A percentile compares a stretch with the other conserved stretches of the same genome.
phyloP scores from a whole-genome alignment of 2,797 vertebrate species.

The Bufotes viridis region DNA sequence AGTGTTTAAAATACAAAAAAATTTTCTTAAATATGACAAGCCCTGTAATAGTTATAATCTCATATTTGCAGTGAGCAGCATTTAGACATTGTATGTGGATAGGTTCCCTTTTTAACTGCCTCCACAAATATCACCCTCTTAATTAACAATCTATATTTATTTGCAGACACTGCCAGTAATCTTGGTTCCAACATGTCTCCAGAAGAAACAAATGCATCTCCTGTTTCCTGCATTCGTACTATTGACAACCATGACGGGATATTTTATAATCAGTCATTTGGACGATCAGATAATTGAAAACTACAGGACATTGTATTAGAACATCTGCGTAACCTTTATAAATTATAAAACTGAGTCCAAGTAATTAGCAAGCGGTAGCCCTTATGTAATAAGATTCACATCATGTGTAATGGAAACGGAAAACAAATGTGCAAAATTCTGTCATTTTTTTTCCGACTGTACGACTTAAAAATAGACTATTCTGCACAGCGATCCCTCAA shows the following conservation, averaged over 20 bases:
- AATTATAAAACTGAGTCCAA: constrained; percentile 11
- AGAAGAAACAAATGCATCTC: constrained; percentile 7
- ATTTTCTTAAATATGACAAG: too few species aligned
- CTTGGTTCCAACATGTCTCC: constrained; percentile 13
- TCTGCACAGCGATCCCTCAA: too few species aligned
- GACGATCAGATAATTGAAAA: constrained; percentile 29
- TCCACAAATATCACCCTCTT: not conserved
- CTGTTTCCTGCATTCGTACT: constrained; percentile 27
- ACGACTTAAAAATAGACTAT: too few species aligned
- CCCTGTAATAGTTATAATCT: too few species aligned
- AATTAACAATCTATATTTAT: not conserved
- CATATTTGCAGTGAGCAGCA: not conserved
- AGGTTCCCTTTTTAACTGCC: not conserved
- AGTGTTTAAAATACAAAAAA: too few species aligned
- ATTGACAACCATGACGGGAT: constrained; percentile 20
- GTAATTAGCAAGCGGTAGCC: not conserved
- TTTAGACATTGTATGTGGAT: not conserved
- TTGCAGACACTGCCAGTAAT: not conserved
- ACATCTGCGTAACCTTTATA: constrained; percentile 32
- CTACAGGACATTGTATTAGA: constrained; percentile 5
- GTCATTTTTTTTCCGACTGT: not conserved
- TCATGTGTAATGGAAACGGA: not conserved
- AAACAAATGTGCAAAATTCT: not conserved
- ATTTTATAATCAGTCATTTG: constrained; percentile 22
- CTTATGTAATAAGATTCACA: not conserved